Evolutionary conservation across 1,140 invertebrate species (phyloP), one percentile per base, ranked within the genome.

Genomic region (Elysia chlorotica): DNA sequence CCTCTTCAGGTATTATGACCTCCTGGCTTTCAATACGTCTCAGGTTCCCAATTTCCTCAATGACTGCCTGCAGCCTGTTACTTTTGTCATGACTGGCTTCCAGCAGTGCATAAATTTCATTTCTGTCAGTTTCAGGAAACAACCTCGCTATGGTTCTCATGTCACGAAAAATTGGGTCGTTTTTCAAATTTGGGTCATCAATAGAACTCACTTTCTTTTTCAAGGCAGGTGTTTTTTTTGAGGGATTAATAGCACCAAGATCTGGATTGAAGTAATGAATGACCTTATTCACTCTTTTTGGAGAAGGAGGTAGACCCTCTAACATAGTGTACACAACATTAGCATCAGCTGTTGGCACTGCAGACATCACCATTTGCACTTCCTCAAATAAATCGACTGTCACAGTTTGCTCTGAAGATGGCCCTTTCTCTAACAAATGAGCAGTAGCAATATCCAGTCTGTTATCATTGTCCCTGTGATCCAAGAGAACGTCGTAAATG

Each of bases 51-150:
- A 69, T 36, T 66, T 85, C 84, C 63, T 85, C 81, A 35, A 82
- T 82, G 10, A 85, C 84, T 63, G 81, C 41, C 67, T 83, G 78
- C 14, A 85, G 71, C 35, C 84, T 68, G 61, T 85, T 76, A n/a
- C 66, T 71, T 62, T 82, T 80, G 54, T 84, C 71, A 78, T 80
- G 78, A 67, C 84, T 81, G 23, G 82, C 84, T 71, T 84, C 82
- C 19, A 85, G 68, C 54, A 80, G 80, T n/a, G 83, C 84, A 77
- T 85, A 85, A 10, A 85, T 81, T 59, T 85, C 84, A 77, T 83
- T 82, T 61, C 75, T 71, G 66, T 85, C 81, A 41, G 71, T 79
- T 2, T 82, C 76, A 53, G 83, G 83, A 66, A 85, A 79, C 38
- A 84, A 79, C 73, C 79, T 83, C n/a, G 78, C 65, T 41, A 85